Conservation (phyloP, 1,140 invertebrate species). For the Drosophila aff. region DNA sequence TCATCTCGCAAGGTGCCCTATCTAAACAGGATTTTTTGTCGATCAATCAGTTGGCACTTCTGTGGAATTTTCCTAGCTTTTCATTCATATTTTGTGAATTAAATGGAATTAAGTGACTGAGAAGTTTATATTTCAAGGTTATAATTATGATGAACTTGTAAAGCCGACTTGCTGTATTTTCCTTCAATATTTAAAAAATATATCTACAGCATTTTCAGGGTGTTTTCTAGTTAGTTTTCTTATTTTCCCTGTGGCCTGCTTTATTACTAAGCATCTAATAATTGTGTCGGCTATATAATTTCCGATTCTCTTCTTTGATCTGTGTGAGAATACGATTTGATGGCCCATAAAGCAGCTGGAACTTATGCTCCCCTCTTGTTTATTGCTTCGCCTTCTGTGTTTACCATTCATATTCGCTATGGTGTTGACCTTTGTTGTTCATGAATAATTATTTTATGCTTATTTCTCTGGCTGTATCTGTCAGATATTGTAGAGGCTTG, state of each 20-base stretch:
- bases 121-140: neutral
- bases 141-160: neutral
- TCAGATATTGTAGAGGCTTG: conserved; percentile 3
- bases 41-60: conserved; percentile 26
- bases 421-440: conserved; percentile 22
- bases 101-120: neutral
- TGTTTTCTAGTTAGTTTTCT: neutral
- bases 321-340: conserved; percentile 30
- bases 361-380: conserved; percentile 20
- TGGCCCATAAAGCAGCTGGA: conserved; percentile 41
- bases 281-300: neutral
- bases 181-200: neutral
- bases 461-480: conserved; percentile 7
- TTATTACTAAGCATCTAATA: conserved; percentile 20
- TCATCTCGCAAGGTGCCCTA: conserved; percentile 24
- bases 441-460: conserved; percentile 21
- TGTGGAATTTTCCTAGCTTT: conserved; percentile 3
- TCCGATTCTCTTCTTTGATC: conserved; percentile 29
- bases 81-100: conserved; percentile 6
- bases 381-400: conserved; percentile 25
- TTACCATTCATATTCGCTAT: conserved; percentile 32
- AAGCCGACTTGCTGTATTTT: neutral
- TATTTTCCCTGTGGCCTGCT: neutral
- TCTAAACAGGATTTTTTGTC: conserved; percentile 26
- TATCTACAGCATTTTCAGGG: neutral